Evolutionary conservation across 2,113 vertebrate genomes (phyloP).

Genomic region (Cygnus atratus): DNA sequence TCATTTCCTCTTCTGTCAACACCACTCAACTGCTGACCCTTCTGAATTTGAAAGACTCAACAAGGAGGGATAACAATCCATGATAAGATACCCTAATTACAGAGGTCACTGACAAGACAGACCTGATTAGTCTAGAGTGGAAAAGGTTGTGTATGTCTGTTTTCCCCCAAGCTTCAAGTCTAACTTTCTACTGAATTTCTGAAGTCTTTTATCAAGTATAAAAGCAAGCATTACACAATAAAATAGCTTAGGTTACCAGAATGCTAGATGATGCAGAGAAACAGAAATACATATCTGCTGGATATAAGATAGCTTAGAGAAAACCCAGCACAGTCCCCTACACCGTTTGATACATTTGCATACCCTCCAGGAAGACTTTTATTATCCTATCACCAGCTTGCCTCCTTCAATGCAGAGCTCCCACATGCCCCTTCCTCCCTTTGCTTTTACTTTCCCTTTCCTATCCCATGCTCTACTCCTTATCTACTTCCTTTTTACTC

Average conservation of each 20-base stretch:
- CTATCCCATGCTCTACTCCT: not conserved
- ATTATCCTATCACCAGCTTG: not conserved
- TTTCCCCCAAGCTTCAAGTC: not conserved
- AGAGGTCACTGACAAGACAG: not conserved
- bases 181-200: not conserved
- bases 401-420: not conserved
- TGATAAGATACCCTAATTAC: not conserved
- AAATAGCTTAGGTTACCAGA: not conserved
- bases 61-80: not conserved
- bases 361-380: not conserved
- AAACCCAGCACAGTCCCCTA: not conserved
- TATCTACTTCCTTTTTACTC: not conserved
- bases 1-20: conserved; percentile 13
- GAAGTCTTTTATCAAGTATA: not conserved
- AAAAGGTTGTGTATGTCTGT: not conserved
- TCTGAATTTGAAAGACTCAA: not conserved
- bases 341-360: not conserved
- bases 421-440: not conserved
- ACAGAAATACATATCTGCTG: not conserved
- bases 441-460: not conserved
- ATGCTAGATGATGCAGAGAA: not conserved
- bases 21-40: not conserved
- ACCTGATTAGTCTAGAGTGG: not conserved
- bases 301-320: not conserved
- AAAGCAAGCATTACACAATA: not conserved